These are phyloP conservation scores for Meghimatium bilineatum DNA, from an alignment of 2,888 invertebrate species.

Conservation along the genomic window DNA sequence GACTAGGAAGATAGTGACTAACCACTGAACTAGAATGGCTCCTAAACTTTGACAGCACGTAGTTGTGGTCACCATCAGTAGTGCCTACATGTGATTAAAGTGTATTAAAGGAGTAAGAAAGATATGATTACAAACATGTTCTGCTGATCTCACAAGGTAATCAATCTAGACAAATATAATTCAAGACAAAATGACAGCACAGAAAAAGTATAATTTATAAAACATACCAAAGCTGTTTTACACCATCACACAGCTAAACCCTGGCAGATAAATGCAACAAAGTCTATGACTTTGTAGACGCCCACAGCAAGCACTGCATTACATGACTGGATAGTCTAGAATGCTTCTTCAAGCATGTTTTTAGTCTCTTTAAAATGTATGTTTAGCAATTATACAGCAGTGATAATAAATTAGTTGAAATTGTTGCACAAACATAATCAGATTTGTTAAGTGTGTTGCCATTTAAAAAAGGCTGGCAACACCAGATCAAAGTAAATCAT, in stretches of 20 bases:
- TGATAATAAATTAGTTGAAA: neutral
- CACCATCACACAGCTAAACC: no score
- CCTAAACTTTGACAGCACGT: no score
- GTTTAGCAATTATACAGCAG: neutral
- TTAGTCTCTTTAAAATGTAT: neutral
- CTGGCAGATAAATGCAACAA: no score
- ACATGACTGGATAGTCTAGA: neutral
- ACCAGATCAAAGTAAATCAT: neutral
- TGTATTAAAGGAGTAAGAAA: no score
- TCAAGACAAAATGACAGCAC: neutral
- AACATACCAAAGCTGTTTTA: no score
- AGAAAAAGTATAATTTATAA: no score
- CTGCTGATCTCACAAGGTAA: neutral
- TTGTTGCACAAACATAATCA: neutral
- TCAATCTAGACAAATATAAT: neutral
- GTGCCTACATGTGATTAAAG: no score
- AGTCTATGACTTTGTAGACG: neutral
- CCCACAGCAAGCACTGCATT: neutral
- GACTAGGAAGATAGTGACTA: no score
- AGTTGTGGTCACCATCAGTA: no score
- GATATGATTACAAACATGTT: no score
- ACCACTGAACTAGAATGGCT: no score
- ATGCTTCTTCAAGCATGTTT: neutral
- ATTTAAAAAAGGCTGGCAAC: neutral
- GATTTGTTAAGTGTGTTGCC: neutral